Conservation (phyloP, 2,113 vertebrate species). For the Percopsis transmontana region DNA sequence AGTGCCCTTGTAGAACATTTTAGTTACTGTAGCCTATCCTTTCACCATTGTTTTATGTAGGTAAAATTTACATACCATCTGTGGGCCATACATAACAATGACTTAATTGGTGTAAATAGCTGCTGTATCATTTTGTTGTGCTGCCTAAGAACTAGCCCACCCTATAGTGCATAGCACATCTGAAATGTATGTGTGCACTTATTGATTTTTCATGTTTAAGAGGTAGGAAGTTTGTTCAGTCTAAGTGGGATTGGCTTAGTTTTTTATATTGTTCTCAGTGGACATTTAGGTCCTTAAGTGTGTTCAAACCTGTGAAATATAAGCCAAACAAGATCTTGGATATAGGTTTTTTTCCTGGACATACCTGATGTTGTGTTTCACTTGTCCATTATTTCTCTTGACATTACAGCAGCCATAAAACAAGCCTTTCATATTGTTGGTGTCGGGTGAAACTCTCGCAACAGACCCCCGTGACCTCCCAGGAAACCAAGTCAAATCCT, state of each 20-base stretch:
- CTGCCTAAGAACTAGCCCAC: not conserved
- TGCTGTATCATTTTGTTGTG: not conserved
- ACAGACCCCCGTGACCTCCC: not conserved
- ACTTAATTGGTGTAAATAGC: not conserved
- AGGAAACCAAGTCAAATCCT: not conserved
- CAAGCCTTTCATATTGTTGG: too few relatives aligned
- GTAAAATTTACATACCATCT: not conserved
- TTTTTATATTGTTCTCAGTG: too few relatives aligned
- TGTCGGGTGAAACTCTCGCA: not conserved
- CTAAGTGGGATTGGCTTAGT: too few relatives aligned
- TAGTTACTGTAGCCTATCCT: not conserved
- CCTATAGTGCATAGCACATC: not conserved
- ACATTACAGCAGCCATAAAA: too few relatives aligned
- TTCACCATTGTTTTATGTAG: not conserved
- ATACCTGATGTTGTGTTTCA: too few relatives aligned
- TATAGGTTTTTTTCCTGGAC: not conserved
- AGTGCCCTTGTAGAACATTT: not conserved
- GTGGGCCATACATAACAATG: not conserved
- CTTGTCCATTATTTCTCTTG: conserved; percentile 15
- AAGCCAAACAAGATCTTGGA: too few relatives aligned
- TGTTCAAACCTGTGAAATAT: too few relatives aligned
- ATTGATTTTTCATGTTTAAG: not conserved
- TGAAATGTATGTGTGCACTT: not conserved
- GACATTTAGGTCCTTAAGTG: too few relatives aligned
- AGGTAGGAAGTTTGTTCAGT: not conserved